A percentile compares a stretch with the other conserved stretches of the same genome.
Evolutionary conservation across 2,113 vertebrate species (phyloP).

Genomic region (Elachura formosa): DNA sequence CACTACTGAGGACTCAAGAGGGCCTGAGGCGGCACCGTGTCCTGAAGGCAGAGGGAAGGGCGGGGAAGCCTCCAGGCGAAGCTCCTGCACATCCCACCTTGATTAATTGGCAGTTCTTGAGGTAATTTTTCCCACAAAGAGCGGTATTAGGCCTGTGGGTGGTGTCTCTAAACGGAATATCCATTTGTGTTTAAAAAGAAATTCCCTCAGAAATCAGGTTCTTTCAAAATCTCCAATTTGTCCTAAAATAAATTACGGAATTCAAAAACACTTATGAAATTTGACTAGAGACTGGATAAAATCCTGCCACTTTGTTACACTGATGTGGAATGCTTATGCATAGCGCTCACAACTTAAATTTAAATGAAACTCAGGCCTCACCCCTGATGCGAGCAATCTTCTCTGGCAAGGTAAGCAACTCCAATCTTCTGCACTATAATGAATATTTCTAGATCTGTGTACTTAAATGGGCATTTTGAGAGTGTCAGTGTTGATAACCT

Average conservation of each 20-base stretch:
- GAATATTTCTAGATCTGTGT: not conserved
- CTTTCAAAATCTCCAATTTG: not conserved
- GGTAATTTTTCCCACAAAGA: not conserved
- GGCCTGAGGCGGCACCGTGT: rapidly evolving
- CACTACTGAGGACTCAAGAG: too few relatives aligned
- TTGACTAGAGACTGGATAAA: not conserved
- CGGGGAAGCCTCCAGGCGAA: not conserved
- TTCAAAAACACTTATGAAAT: too few relatives aligned
- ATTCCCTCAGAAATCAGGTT: too few relatives aligned
- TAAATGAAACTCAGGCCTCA: not conserved
- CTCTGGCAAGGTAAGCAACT: not conserved
- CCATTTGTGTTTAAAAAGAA: too few relatives aligned
- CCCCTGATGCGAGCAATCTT: not conserved
- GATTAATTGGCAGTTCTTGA: not conserved
- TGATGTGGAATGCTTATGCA: not conserved
- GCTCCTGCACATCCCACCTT: too few relatives aligned
- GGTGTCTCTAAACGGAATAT: too few relatives aligned
- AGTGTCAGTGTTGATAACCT: not conserved
- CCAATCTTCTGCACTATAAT: not conserved
- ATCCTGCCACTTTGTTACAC: not conserved
- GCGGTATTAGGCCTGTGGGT: not conserved
- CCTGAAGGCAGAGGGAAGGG: not conserved
- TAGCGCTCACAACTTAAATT: not conserved
- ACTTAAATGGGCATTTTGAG: not conserved
- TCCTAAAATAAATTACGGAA: not conserved